A percentile compares a stretch with the other conserved stretches of the same genome.
These are phyloP conservation scores for Caenorhabditis remanei DNA, from an alignment of 1,140 invertebrate genomes.

Conservation along the genomic window DNA sequence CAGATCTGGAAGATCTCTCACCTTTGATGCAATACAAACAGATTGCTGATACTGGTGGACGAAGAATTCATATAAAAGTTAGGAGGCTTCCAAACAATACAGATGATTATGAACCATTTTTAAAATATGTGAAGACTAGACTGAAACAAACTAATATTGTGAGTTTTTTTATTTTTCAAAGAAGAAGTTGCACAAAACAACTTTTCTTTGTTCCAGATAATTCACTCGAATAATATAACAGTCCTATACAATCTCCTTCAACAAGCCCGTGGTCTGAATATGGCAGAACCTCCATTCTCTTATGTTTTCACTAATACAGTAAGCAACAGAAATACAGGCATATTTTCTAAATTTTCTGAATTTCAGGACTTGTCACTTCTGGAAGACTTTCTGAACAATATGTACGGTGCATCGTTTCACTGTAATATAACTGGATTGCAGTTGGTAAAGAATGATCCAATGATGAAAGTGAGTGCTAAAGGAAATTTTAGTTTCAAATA, in stretches of 20 bases:
- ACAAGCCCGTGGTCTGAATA: slow-evolving; percentile 71
- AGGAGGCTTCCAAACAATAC: slow-evolving; percentile 67
- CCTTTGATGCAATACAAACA: slow-evolving; percentile 63
- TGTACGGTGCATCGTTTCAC: slow-evolving; percentile 68
- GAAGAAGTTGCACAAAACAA: too few relatives aligned
- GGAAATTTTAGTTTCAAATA: neutral
- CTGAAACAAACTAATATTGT: slow-evolving; percentile 74
- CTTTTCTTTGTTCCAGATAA: slow-evolving; percentile 62
- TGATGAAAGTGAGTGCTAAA: slow-evolving; percentile 68
- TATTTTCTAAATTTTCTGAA: slow-evolving; percentile 23
- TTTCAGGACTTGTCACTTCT: slow-evolving; percentile 72
- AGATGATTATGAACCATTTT: slow-evolving; percentile 68
- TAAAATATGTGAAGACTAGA: slow-evolving; percentile 72
- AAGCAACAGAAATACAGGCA: neutral
- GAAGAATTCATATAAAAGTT: slow-evolving; percentile 67
- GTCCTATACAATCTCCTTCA: slow-evolving; percentile 71
- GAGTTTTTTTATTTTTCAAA: slow-evolving; percentile 22
- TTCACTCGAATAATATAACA: slow-evolving; percentile 73
- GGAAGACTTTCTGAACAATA: slow-evolving; percentile 72
- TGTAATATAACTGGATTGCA: slow-evolving; percentile 77
- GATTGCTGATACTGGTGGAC: slow-evolving; percentile 66
- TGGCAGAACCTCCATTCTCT: slow-evolving; percentile 73
- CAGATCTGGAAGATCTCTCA: slow-evolving; percentile 59
- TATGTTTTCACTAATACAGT: slow-evolving; percentile 75
- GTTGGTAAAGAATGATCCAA: slow-evolving; percentile 71